These are phyloP conservation scores for Drosophila subobscura DNA, from an alignment of 1,140 invertebrate species.

Conservation along the genomic window DNA sequence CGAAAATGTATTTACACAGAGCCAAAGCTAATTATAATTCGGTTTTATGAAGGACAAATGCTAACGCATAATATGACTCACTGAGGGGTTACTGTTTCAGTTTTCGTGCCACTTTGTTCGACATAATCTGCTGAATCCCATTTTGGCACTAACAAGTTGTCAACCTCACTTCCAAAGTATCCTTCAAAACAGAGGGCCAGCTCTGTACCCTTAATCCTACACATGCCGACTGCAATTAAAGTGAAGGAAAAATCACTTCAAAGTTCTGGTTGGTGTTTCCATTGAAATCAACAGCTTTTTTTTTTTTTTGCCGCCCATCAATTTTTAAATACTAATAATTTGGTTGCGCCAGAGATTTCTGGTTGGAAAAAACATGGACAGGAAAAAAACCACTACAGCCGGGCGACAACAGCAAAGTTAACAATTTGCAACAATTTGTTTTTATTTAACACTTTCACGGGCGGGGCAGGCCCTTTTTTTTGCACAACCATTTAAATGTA, in stretches of 20 bases:
- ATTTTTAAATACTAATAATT: slow-evolving; percentile 27
- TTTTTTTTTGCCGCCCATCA: slow-evolving; percentile 8
- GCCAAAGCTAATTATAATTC: slow-evolving; percentile 39
- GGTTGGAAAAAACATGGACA: background rate
- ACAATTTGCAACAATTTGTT: background rate
- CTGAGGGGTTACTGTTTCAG: no score
- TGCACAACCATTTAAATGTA: background rate
- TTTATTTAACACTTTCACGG: slow-evolving; percentile 1
- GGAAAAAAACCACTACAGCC: background rate
- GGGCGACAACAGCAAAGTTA: background rate
- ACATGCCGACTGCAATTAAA: slow-evolving; percentile 17
- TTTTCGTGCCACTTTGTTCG: no score
- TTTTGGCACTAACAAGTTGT: slow-evolving; percentile 29
- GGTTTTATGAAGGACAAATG: background rate
- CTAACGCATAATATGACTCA: no score
- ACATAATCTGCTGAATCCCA: background rate
- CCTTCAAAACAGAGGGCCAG: slow-evolving; percentile 4
- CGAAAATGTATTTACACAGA: slow-evolving; percentile 21
- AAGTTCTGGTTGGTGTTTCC: slow-evolving; percentile 4
- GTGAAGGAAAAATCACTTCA: slow-evolving; percentile 10
- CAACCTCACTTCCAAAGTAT: slow-evolving; percentile 23
- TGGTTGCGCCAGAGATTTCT: background rate
- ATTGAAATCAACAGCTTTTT: background rate
- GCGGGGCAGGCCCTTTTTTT: background rate
- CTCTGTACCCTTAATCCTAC: background rate